Conservation (phyloP, 30 jellyfish, hydroid and myxozoan species). For the Pelagia noctiluca region DNA sequence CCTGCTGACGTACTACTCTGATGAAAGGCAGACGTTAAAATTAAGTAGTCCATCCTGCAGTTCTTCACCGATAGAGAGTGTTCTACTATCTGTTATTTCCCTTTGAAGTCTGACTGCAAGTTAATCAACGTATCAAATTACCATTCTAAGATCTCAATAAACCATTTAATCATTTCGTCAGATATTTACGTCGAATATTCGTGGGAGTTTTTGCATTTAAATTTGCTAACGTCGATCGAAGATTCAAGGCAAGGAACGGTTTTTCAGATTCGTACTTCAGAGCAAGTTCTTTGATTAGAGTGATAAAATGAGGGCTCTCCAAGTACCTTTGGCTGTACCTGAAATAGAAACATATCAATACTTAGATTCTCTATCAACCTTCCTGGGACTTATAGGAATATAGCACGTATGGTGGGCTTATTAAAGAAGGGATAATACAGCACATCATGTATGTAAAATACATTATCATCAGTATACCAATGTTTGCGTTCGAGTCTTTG, state of each 20-base stretch:
- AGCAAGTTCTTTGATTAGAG: conserved; percentile 57
- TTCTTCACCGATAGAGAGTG: too few relatives aligned
- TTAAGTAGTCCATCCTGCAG: too few relatives aligned
- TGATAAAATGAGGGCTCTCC: conserved; percentile 56
- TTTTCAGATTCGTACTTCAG: conserved; percentile 38
- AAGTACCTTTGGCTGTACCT: conserved; percentile 68
- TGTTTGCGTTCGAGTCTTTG: not conserved
- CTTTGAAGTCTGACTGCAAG: too few relatives aligned
- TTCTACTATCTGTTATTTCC: too few relatives aligned
- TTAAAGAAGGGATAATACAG: not conserved
- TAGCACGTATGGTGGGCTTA: not conserved
- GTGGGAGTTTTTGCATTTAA: conserved; percentile 49
- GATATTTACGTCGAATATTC: conserved; percentile 6
- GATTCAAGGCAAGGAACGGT: conserved; percentile 65
- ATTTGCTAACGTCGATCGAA: conserved; percentile 68
- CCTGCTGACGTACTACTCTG: too few relatives aligned
- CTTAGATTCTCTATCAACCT: not conserved
- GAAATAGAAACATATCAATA: not conserved
- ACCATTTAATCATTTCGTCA: not conserved
- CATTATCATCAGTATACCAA: not conserved
- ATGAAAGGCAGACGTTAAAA: too few relatives aligned
- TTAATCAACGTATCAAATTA: too few relatives aligned
- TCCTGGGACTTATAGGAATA: not conserved
- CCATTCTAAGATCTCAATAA: too few relatives aligned
- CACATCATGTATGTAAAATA: not conserved